Evolutionary conservation across 2,888 invertebrate species (phyloP).

Genomic region (Yponomeuta malinellus): DNA sequence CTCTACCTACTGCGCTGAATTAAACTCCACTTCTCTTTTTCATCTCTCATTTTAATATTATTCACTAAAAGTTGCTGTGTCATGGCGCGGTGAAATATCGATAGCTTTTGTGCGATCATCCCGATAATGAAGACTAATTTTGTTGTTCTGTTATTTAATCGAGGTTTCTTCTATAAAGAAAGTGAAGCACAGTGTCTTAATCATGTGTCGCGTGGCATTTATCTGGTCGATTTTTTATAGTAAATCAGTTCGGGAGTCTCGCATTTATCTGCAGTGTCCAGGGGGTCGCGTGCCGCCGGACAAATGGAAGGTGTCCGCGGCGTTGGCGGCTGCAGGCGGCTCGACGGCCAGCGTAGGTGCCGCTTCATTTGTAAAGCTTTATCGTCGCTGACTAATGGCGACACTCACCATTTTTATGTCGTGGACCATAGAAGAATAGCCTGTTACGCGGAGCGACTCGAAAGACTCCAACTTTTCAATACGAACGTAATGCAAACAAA

Average conservation of each 20-base stretch:
- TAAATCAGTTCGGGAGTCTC: slow-evolving; percentile 33
- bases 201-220: slow-evolving; percentile 7
- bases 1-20: slow-evolving; percentile 45
- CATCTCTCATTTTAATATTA: slow-evolving; percentile 29
- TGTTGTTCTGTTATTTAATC: background rate
- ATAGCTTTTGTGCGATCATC: background rate
- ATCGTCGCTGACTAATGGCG: slow-evolving; percentile 61
- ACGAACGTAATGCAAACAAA: background rate
- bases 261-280: slow-evolving; percentile 52
- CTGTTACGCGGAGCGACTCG: slow-evolving; percentile 33
- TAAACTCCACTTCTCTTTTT: slow-evolving; percentile 49
- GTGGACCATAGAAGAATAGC: slow-evolving; percentile 49
- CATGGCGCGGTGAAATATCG: background rate
- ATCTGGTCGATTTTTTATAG: slow-evolving; percentile 6
- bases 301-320: slow-evolving; percentile 53
- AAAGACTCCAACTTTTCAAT: background rate
- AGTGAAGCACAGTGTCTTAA: background rate
- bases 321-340: slow-evolving; percentile 35
- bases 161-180: background rate
- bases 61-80: background rate
- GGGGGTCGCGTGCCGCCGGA: slow-evolving; percentile 54
- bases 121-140: background rate
- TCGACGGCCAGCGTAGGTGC: slow-evolving; percentile 49
- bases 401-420: slow-evolving; percentile 60
- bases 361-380: slow-evolving; percentile 68